These are phyloP conservation scores for Lochmaea capreae DNA, from an alignment of 2,888 invertebrate species.

Conservation along the genomic window DNA sequence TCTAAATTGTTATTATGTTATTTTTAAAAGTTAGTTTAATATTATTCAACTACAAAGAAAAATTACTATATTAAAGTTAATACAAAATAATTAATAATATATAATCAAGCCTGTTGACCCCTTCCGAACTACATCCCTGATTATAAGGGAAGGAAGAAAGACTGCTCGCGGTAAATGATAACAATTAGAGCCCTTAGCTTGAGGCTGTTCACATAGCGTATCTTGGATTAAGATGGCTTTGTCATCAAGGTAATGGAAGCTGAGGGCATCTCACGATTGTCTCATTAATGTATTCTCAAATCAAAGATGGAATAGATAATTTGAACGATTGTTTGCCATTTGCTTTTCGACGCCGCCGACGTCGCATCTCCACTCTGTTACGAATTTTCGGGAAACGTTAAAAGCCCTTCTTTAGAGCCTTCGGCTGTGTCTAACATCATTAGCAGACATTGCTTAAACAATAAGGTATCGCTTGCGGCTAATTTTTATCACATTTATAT, in stretches of 20 bases:
- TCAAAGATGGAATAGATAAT: constrained; percentile 65
- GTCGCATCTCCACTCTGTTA: constrained; percentile 25
- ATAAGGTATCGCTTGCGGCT: constrained; percentile 7
- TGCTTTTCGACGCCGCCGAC: constrained; percentile 35
- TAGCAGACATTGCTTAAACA: constrained; percentile 26
- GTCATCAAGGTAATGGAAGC: constrained; percentile 66
- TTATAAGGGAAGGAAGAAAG: constrained; percentile 38
- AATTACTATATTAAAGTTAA: neutral
- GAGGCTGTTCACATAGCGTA: constrained; percentile 56
- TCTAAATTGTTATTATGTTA: too few relatives aligned
- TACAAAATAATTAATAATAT: neutral
- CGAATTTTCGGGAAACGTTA: constrained; percentile 27
- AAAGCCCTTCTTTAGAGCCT: constrained; percentile 26
- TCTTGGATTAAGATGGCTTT: constrained; percentile 64
- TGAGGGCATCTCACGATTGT: constrained; percentile 62
- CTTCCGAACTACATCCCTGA: constrained; percentile 19
- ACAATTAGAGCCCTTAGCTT: constrained; percentile 62
- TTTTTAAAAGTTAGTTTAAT: too few relatives aligned
- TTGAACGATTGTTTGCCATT: constrained; percentile 59
- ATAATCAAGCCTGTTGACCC: neutral
- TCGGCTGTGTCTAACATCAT: constrained; percentile 26
- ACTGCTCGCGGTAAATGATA: constrained; percentile 60
- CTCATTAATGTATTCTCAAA: constrained; percentile 65
- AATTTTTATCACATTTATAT: constrained; percentile 5
- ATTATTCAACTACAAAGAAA: too few relatives aligned